Evolutionary conservation across 2,797 vertebrate genomes (phyloP).

Genomic region (Darevskia nairensis): DNA sequence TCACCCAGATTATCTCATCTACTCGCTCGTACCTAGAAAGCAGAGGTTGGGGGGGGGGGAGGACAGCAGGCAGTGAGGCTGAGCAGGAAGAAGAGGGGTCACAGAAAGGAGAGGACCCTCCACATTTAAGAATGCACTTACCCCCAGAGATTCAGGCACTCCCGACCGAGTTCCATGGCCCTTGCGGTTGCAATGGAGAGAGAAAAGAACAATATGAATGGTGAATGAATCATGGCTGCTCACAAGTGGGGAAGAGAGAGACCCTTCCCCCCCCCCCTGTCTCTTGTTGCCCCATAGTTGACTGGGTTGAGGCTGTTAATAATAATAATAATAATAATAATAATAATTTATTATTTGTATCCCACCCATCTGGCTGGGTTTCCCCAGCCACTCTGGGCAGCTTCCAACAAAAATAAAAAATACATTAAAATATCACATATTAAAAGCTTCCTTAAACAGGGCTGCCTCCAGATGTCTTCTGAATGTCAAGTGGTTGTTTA

Average conservation of each 20-base stretch:
- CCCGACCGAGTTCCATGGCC: constrained; percentile 93
- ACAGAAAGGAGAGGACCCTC: not conserved
- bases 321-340: no score
- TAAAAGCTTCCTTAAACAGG: no score
- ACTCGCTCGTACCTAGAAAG: constrained; percentile 87
- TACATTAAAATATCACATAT: no score
- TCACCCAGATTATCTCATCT: constrained; percentile 97
- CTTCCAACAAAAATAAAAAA: no score
- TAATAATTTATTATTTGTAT: no score
- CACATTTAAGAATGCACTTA: constrained; percentile 70
- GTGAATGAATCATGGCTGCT: not conserved
- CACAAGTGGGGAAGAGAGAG: no score
- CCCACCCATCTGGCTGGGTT: no score
- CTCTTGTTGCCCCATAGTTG: not conserved
- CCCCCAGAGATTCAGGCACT: constrained; percentile 95
- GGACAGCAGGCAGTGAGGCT: constrained; percentile 4
- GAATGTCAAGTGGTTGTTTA: no score
- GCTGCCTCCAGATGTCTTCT: no score
- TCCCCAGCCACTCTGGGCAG: no score
- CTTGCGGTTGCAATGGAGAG: not conserved
- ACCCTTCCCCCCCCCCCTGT: not conserved
- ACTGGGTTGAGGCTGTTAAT: not conserved
- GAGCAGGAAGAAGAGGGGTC: not conserved
- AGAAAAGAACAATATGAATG: not conserved
- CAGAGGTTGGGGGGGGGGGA: not conserved